A percentile compares a stretch with the other conserved stretches of the same genome.
Conservation (phyloP, 2,888 invertebrate genomes). For the Drosophila nr. perissopoda region DNA sequence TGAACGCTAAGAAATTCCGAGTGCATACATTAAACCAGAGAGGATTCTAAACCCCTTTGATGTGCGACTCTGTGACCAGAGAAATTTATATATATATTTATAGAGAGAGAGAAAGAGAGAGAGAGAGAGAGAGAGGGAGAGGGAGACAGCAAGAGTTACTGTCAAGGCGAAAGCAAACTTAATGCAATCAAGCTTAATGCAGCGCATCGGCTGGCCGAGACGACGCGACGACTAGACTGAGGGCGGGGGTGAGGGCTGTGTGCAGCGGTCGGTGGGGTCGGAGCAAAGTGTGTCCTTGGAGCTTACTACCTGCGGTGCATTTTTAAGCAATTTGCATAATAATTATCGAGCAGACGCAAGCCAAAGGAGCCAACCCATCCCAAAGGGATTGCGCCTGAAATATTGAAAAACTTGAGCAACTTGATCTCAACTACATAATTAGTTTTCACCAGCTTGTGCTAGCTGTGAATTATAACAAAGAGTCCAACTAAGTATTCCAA, state of each 20-base stretch:
- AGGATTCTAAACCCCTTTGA: neutral
- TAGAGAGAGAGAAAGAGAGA: neutral
- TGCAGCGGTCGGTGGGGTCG: neutral
- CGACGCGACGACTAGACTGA: slow-evolving; percentile 24
- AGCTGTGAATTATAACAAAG: slow-evolving; percentile 20
- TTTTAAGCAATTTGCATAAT: slow-evolving; percentile 81
- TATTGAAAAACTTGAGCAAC: slow-evolving; percentile 61
- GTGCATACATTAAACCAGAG: slow-evolving; percentile 69
- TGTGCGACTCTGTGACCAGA: neutral
- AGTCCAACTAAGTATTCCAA: slow-evolving; percentile 17
- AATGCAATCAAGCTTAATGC: slow-evolving; percentile 80
- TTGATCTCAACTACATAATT: slow-evolving; percentile 52
- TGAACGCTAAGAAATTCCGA: slow-evolving; percentile 74
- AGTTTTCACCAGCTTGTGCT: slow-evolving; percentile 39
- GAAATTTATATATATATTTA: neutral
- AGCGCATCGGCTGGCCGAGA: slow-evolving; percentile 66
- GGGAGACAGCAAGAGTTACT: slow-evolving; percentile 8
- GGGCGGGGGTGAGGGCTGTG: neutral
- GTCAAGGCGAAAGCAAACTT: slow-evolving; percentile 72
- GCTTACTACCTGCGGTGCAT: slow-evolving; percentile 77
- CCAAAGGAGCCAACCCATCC: slow-evolving; percentile 4
- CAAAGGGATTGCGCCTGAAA: slow-evolving; percentile 31
- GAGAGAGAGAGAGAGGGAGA: neutral
- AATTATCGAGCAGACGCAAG: slow-evolving; percentile 70
- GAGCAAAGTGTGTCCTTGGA: slow-evolving; percentile 73